Evolutionary conservation across 1,140 invertebrate genomes (phyloP).

Genomic region (Coelopa frigida): DNA sequence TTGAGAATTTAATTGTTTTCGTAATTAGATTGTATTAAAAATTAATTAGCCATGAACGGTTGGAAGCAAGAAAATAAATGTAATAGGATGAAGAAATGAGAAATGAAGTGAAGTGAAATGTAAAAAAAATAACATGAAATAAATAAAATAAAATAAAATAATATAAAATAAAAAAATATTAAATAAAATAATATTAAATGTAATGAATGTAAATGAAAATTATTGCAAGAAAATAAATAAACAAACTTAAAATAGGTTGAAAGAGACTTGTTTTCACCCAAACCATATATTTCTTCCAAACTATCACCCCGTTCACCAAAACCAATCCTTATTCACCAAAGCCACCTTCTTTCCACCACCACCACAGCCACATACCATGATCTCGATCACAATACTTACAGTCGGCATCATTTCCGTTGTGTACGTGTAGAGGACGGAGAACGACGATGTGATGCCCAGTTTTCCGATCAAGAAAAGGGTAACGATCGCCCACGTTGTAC

Average conservation of each 20-base stretch:
- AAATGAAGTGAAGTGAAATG: not conserved
- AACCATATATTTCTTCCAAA: too few relatives aligned
- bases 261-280: too few relatives aligned
- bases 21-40: not conserved
- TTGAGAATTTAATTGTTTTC: constrained; percentile 5
- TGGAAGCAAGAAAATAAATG: not conserved
- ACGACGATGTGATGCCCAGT: constrained; percentile 54
- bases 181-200: constrained; percentile 1
- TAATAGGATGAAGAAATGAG: not conserved
- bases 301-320: too few relatives aligned
- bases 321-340: too few relatives aligned
- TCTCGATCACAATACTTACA: constrained; percentile 40
- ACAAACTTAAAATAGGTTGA: too few relatives aligned
- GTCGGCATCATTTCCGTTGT: constrained; percentile 60
- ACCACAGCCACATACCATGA: too few relatives aligned
- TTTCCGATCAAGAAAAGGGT: constrained; percentile 58
- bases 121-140: not conserved
- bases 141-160: not conserved
- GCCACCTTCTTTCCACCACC: too few relatives aligned
- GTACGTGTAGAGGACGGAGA: constrained; percentile 55
- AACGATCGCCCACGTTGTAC: constrained; percentile 47
- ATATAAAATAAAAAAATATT: not conserved
- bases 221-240: constrained; percentile 13
- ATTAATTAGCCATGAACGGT: too few relatives aligned
- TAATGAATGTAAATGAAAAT: not conserved